Evolutionary conservation across 2,113 vertebrate species (phyloP), one percentile per base, ranked within the genome.

Genomic region (Lasiurus cinereus): DNA sequence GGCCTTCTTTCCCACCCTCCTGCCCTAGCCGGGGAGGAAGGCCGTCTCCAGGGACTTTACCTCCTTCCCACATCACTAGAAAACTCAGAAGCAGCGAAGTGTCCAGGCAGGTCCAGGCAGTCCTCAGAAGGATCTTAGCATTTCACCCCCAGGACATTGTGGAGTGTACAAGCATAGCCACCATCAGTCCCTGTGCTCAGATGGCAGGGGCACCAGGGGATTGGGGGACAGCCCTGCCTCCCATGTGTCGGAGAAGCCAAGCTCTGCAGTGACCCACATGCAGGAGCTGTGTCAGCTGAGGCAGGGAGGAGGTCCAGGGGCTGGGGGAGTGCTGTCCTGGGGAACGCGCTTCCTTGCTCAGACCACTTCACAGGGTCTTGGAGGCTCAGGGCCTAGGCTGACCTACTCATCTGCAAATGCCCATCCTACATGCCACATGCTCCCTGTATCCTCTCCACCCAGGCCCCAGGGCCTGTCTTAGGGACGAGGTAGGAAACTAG

Each of bases 401-500:
- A 97, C 96, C 98, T 2, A 3, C 56, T 59, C 56, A 59, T 21
- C 56, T 59, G 56, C 21, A 24, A 59, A 59, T 9, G 56, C 56
- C 1, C 21, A 56, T 8, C 56, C 21, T 59, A 24, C 56, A 10
- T 0, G 3, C 56, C 56, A 10, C 56, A 21, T 18, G 19, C 56
- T 59, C 56, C 54, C 54, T 22, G 8, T 39, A 39, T 16, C 19
- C 54, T 21, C 21, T 22, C 8, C 21, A 5, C 56, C 56, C 56
- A 24, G 54, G 56, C 8, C 22, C 56, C 59, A 10, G 59, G 59
- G 59, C 59, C 24, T 59, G 56, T 98, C 96, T 94, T 21, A 19
- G 94, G 97, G 97, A 98, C 97, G 98, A 98, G 97, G 96, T 96
- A 95, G 97, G 93, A 98, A 98, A 98, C 98, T 97, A 98, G 96